Percentiles rank a stretch among this genome's conserved stretches.
Evolutionary conservation across 2,888 invertebrate genomes (phyloP).

Genomic region (Phalera bucephala): DNA sequence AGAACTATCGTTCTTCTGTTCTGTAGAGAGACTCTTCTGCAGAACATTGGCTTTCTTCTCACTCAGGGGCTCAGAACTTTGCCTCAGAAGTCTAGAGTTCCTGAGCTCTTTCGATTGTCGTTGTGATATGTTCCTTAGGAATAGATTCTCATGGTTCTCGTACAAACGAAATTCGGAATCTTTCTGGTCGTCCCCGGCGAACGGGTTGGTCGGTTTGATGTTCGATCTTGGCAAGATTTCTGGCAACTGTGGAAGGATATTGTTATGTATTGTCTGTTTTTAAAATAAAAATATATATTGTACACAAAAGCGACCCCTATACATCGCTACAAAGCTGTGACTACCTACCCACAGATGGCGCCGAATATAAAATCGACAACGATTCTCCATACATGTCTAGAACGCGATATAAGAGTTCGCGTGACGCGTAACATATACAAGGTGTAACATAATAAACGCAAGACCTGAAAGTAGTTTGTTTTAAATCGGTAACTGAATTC

Average conservation of each 20-base stretch:
- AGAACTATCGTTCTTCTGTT: constrained; percentile 53
- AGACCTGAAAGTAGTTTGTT: too few species aligned
- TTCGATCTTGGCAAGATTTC: constrained; percentile 66
- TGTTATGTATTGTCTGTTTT: too few species aligned
- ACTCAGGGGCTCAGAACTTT: constrained; percentile 58
- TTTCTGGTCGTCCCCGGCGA: constrained; percentile 48
- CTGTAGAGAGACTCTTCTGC: constrained; percentile 70
- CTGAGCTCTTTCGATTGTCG: constrained; percentile 68
- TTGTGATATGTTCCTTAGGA: constrained; percentile 67
- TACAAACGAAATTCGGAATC: constrained; percentile 58
- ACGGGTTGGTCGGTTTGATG: constrained; percentile 60
- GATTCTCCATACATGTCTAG: too few species aligned
- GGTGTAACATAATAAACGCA: too few species aligned
- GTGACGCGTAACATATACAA: too few species aligned
- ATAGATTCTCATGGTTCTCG: constrained; percentile 73
- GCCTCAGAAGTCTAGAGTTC: constrained; percentile 55
- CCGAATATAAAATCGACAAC: too few species aligned
- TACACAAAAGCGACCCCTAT: too few species aligned
- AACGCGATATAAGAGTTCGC: too few species aligned
- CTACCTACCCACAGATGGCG: too few species aligned
- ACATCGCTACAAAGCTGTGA: too few species aligned
- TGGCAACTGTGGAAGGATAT: constrained; percentile 50
- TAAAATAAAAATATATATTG: too few species aligned
- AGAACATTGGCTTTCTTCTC: constrained; percentile 55
- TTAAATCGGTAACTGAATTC: too few species aligned